Conservation (phyloP, 2,888 invertebrate species). For the Tetramorium bicarinatum region DNA sequence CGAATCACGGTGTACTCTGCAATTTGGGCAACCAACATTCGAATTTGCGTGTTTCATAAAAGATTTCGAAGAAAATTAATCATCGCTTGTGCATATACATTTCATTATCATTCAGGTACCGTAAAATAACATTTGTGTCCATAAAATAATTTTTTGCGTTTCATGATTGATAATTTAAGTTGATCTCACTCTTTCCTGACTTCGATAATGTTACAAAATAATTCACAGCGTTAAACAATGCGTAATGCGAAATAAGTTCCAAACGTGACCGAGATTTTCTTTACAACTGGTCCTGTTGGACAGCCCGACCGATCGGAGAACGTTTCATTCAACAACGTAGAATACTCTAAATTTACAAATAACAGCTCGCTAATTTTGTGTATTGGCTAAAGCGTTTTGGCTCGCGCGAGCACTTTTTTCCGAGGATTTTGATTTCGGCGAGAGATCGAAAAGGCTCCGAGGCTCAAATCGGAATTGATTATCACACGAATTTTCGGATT, state of each 20-base stretch:
- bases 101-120: neutral
- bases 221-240: neutral
- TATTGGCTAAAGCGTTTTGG: constrained; percentile 25
- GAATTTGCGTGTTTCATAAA: constrained; percentile 34
- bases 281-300: neutral
- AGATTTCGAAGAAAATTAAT: neutral
- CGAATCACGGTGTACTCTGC: neutral
- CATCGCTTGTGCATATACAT: constrained; percentile 7
- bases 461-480: constrained; percentile 5
- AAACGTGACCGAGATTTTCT: neutral
- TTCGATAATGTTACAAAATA: neutral
- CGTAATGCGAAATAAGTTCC: neutral
- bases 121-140: neutral
- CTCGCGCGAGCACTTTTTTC: neutral
- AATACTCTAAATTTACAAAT: constrained; percentile 42
- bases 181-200: neutral
- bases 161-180: constrained; percentile 5
- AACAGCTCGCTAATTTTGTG: constrained; percentile 42
- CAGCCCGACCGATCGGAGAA: constrained; percentile 24
- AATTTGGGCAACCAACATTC: constrained; percentile 53
- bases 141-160: neutral
- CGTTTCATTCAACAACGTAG: constrained; percentile 41
- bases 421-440: constrained; percentile 12
- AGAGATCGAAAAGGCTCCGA: neutral
- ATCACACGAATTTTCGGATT: constrained; percentile 36